Conservation (phyloP, 2,888 invertebrate genomes). For the Ornithoptera priamus region DNA sequence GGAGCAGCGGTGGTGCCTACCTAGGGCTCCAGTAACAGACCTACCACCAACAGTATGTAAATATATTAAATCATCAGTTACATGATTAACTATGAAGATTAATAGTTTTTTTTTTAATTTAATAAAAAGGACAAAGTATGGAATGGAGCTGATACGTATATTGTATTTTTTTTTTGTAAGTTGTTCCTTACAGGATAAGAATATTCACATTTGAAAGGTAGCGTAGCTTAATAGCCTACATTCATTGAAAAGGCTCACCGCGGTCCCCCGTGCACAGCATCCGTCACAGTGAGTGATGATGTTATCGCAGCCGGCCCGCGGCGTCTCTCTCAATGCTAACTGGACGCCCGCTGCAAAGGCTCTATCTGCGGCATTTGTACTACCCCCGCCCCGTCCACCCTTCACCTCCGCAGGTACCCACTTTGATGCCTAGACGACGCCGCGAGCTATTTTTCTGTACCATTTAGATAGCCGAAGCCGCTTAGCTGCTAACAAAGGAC, state of each 20-base stretch:
- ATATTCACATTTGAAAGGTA: too few relatives aligned
- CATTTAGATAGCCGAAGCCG: conserved; percentile 67
- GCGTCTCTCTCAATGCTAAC: conserved; percentile 78
- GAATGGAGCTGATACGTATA: too few relatives aligned
- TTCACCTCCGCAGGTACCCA: conserved; percentile 47
- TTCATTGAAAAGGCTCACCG: conserved; percentile 17
- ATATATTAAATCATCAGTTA: too few relatives aligned
- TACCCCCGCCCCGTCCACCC: conserved; percentile 45
- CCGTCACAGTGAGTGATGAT: conserved; percentile 59
- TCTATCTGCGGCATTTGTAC: conserved; percentile 63
- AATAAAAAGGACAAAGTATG: too few relatives aligned
- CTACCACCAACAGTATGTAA: too few relatives aligned
- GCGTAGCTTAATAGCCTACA: conserved; percentile 7
- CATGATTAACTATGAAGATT: too few relatives aligned
- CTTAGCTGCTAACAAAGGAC: conserved; percentile 53
- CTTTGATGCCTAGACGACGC: conserved; percentile 58
- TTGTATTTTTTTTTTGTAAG: too few relatives aligned
- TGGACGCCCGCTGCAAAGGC: conserved; percentile 63
- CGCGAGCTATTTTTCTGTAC: conserved; percentile 69
- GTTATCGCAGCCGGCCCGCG: conserved; percentile 71
- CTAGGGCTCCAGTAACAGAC: too few relatives aligned
- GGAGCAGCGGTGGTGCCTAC: too few relatives aligned
- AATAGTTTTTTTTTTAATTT: too few relatives aligned
- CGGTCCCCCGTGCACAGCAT: conserved; percentile 34
- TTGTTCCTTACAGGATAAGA: too few relatives aligned